phyloP scores from a whole-genome alignment of 2,797 vertebrate species.

The Tenualosa ilisha region DNA sequence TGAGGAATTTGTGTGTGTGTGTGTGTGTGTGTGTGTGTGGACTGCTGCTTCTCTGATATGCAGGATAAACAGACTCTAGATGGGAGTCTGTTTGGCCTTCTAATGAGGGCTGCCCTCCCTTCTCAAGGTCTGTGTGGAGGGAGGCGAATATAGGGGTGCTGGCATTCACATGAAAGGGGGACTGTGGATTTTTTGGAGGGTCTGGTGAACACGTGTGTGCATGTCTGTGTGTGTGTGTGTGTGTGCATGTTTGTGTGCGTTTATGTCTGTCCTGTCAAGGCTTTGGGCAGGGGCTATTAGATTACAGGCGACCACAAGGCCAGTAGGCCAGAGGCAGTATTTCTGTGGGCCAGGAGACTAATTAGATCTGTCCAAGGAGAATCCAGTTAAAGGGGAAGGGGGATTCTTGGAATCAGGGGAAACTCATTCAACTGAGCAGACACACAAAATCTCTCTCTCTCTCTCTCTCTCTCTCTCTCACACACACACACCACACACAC shows the following conservation, averaged over 20 bases:
- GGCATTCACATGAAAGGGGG: slow-evolving; percentile 16
- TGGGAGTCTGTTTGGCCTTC: slow-evolving; percentile 20
- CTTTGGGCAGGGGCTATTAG: slow-evolving; percentile 45
- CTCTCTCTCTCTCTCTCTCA: not conserved
- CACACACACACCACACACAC: not conserved
- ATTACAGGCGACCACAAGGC: slow-evolving; percentile 54
- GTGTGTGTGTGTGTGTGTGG: slow-evolving; percentile 2
- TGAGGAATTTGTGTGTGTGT: not conserved
- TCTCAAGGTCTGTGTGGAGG: slow-evolving; percentile 46
- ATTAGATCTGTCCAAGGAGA: slow-evolving; percentile 49
- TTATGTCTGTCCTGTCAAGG: slow-evolving; percentile 18
- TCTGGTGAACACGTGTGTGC: not conserved
- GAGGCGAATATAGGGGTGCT: not conserved
- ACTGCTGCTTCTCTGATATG: slow-evolving; percentile 24
- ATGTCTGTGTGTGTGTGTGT: not conserved
- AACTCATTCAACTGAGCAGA: not conserved
- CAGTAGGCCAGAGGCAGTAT: slow-evolving; percentile 4
- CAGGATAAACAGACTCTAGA: not conserved
- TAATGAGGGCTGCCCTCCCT: slow-evolving; percentile 39
- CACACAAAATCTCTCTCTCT: not conserved
- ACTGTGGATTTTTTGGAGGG: slow-evolving; percentile 12
- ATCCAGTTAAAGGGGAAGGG: slow-evolving; percentile 28
- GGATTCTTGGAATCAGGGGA: not conserved
- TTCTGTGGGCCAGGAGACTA: slow-evolving; percentile 39
- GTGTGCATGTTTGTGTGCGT: not conserved